Evolutionary conservation across 2,113 vertebrate species (phyloP), one percentile per base, ranked within the genome.

Genomic region (Oriolus oriolus): DNA sequence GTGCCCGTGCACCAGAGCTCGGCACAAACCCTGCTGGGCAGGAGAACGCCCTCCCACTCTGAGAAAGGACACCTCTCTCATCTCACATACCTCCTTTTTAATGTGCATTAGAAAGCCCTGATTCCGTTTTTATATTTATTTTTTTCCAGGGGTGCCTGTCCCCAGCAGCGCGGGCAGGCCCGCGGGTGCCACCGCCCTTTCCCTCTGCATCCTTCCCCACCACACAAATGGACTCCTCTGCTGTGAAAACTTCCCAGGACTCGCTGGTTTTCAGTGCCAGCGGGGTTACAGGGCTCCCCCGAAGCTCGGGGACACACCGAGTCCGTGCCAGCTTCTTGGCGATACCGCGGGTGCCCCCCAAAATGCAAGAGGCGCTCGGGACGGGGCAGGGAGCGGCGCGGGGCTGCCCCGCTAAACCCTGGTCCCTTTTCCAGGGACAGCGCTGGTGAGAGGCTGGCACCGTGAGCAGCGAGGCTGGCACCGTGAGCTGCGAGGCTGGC

Each of bases 161-260:
- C 44, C 13, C 74, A 11, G 1, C 45, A 2, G 41, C 0, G 1
- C 3, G 7, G n/a, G 56, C 31, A 75, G 74, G 56, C 33, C 39
- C 18, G 1, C 0, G n/a, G 35, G 7, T 26, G 2, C 54, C 15
- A 8, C 11, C 3, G 0, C 24, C 27, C 11, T 19, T 41, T 31
- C 26, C 53, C 53, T 75, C 84, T 20, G 22, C 9, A 0, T 27
- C 50, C 44, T 30, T 27, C 18, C 45, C 52, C 47, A 8, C 22
- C 54, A 4, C 35, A 41, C 4, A 52, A 47, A 47, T 3, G 1
- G 1, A 3, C 5, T 80, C 80, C 76, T 18, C 80, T 1, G 4
- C 52, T 14, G 24, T 15, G 11, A 59, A 80, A 85, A 42, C 75
- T 33, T 65, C 33, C 82, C 27, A 8, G 37, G 37, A 42, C 45